Evolutionary conservation across 1,140 invertebrate genomes (phyloP), one percentile per base, ranked within the genome.

Genomic region (Carcinoscorpius rotundicauda): DNA sequence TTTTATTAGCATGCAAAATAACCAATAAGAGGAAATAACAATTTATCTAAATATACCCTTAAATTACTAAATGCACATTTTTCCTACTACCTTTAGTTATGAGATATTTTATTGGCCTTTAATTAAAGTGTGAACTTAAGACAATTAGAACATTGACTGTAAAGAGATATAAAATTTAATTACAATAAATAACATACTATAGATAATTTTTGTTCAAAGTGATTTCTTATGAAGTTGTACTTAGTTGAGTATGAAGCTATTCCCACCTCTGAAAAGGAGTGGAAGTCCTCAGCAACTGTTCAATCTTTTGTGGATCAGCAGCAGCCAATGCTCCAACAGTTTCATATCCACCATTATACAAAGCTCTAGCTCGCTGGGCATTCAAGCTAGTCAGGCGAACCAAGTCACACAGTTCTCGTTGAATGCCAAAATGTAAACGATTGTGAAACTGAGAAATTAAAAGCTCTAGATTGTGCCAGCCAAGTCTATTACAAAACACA

Each of bases 391-490:
- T 82, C 52, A 99, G 77, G 67, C 88, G 83, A 77, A 98, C 87
- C 53, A 99, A 80, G 75, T 98, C 94, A 64, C 95, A 82, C 5
- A 99, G 79, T 75, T 99, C 95, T 60, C 87, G 82, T 71, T 92
- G 88, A 51, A 98, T 87, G 8, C 96, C 97, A 79, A 98, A 98
- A 70, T 92, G 89, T 49, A 99, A 80, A 11, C 97, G 84, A 70
- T 88, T 85, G 81, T 97, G 91, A 78, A 98, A 98, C 77, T 97
- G 89, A 4, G 86, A 85, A 9, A 99, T 82, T 3, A 99, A 78
- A 51, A 95, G 78, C 76, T 96, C 89, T 64, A 99, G 80, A 73
- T 87, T 93, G 63, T 83, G 83, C 95, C 95, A 99, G 4, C 93
- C 89, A n/a, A 99, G 77, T 60, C 92, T 85, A 71, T 84, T 84